A percentile compares a stretch with the other conserved stretches of the same genome.
Evolutionary conservation across 2,113 vertebrate genomes (phyloP).

Genomic region (Notiomystis cincta): DNA sequence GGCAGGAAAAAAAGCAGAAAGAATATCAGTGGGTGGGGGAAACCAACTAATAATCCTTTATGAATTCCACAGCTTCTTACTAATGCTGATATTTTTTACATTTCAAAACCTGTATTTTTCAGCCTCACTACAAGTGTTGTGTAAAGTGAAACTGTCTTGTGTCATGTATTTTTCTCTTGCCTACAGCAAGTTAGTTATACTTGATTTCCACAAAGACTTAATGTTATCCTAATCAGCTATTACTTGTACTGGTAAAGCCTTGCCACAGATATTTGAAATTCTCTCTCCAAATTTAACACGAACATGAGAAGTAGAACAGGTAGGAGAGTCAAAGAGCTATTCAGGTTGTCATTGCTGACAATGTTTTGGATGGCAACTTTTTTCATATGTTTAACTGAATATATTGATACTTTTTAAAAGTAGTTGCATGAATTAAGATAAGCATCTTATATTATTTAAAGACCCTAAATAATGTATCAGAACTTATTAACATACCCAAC

Average conservation of each 20-base stretch:
- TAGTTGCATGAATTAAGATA: not conserved
- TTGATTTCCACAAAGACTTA: not conserved
- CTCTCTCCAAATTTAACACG: not conserved
- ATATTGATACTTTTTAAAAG: not conserved
- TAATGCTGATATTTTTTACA: not conserved
- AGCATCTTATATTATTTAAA: not conserved
- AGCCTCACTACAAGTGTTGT: not conserved
- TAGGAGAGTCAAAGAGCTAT: not conserved
- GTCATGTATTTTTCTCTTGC: not conserved
- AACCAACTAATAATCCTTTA: not conserved
- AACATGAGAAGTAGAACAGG: not conserved
- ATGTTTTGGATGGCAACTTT: not conserved
- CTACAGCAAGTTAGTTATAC: not conserved
- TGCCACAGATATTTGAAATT: not conserved
- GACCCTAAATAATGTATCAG: not conserved
- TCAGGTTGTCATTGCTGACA: not conserved
- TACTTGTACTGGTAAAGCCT: not conserved
- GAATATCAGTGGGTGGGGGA: not conserved
- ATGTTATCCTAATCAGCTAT: not conserved
- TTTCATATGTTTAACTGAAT: not conserved
- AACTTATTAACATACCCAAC: not conserved
- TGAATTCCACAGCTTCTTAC: not conserved
- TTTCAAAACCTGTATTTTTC: not conserved
- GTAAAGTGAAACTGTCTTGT: not conserved
- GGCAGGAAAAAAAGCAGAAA: not conserved